Evolutionary conservation across 2,113 vertebrate species (phyloP).

Genomic region (Bombycilla garrulus): DNA sequence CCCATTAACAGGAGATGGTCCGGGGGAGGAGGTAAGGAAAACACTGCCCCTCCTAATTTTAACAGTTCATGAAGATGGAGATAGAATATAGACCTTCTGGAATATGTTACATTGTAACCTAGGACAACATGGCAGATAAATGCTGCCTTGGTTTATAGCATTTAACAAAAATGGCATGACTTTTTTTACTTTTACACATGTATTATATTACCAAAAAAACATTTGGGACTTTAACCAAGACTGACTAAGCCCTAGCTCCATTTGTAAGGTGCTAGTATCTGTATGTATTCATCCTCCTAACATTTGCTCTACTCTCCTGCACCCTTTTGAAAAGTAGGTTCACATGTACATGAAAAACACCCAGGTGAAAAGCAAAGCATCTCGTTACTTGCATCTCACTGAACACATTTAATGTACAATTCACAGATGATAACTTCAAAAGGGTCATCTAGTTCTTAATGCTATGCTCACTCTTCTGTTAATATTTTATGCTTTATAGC

Average conservation of each 20-base stretch:
- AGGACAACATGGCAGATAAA: not conserved
- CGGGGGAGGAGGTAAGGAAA: no score
- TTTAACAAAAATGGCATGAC: not conserved
- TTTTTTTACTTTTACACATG: not conserved
- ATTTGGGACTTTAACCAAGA: not conserved
- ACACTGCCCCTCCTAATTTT: no score
- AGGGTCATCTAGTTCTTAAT: not conserved
- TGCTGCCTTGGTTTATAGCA: not conserved
- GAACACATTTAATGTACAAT: not conserved
- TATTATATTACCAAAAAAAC: not conserved
- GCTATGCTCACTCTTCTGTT: not conserved
- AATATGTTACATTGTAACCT: no score
- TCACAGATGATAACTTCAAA: not conserved
- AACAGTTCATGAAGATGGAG: no score
- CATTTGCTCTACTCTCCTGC: fast-evolving
- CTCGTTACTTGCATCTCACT: not conserved
- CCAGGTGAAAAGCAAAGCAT: not conserved
- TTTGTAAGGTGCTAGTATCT: not conserved
- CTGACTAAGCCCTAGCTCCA: not conserved
- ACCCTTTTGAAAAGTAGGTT: not conserved
- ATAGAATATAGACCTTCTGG: no score
- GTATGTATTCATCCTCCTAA: not conserved
- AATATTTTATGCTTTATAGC: not conserved
- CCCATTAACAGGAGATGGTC: no score
- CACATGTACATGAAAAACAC: not conserved